phyloP scores from a whole-genome alignment of 2,888 invertebrate genomes.

The Eurytoma californica region DNA sequence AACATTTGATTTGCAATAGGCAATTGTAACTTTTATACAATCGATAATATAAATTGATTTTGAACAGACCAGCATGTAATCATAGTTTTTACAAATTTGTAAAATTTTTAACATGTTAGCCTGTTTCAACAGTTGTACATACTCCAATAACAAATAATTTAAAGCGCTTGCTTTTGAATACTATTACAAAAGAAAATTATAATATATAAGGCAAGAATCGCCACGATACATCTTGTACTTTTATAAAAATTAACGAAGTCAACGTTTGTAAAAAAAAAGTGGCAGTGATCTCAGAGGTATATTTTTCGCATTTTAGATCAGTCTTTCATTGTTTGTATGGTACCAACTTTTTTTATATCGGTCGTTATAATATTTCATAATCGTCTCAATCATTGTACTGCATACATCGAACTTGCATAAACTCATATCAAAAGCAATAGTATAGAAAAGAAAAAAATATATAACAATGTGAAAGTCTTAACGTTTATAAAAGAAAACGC shows the following conservation, averaged over 20 bases:
- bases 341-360: conserved; percentile 28
- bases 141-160: conserved; percentile 31
- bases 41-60: conserved; percentile 51
- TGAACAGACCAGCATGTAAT: conserved; percentile 46
- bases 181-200: conserved; percentile 29
- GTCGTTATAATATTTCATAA: conserved; percentile 8
- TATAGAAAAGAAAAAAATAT: conserved; percentile 37
- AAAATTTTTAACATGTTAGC: conserved; percentile 29
- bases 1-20: conserved; percentile 41
- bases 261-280: conserved; percentile 28
- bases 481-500: conserved; percentile 8
- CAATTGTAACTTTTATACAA: conserved; percentile 50
- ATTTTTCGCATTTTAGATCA: conserved; percentile 44
- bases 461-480: conserved; percentile 34
- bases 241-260: conserved; percentile 30
- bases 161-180: conserved; percentile 15
- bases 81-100: conserved; percentile 38
- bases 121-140: conserved; percentile 21
- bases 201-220: conserved; percentile 40
- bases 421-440: conserved; percentile 22
- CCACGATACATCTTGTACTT: conserved; percentile 21
- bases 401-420: conserved; percentile 31
- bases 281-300: conserved; percentile 43
- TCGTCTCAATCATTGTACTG: conserved; percentile 1
- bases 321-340: conserved; percentile 49